Base-by-base conservation (phyloP, 2,888 invertebrate species). In the Argyresthia goedartella region DNA sequence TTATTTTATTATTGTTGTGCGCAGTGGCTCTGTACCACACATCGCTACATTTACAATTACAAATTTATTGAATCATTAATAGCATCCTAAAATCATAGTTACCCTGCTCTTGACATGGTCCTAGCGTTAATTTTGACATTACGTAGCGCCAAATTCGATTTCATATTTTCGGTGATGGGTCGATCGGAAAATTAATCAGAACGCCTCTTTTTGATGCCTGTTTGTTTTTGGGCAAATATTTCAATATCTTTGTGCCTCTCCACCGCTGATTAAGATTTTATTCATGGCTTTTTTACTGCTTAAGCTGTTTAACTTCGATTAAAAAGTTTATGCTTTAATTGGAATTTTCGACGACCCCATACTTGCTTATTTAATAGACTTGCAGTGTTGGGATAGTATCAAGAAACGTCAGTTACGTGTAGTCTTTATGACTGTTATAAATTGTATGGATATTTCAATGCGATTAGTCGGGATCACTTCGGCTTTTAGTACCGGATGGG, bases 181-280 rank as follows among this genome's bases (percentile, higher is more conserved):
- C 73, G 71, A 73, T 76, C 72, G 73, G 68, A 66, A 73, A 77
- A 85, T 85, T 82, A 85, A 85, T 85, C 74, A 80, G 63, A 62
- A 71, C 81, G 77, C 82, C 84, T 71, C 69, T 77, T 81, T 81
- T 81, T 80, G 66, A 62, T 71, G 73, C 79, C 79, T 76, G 75
- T 82, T 80, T 74, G 76, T 74, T 81, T 76, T 76, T 76, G 77
- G 80, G 77, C 71, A 62, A 64, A 57, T 78, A 70, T 78, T 75
- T 77, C 68, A 44, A 35, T 48, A 48, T 71, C 60, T 75, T 78
- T 69, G 63, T 66, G 57, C 15, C 46, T 9, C 57, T 60, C 64
- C 58, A 59, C 78, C 78, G 81, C 77, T 86, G 68, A 86, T 84
- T 85, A 78, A 86, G 85, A 81, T 85, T 84, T 85, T 86, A 86